A percentile compares a stretch with the other conserved stretches of the same genome.
Evolutionary conservation across 2,797 vertebrate genomes (phyloP).

Genomic region (Propithecus deckenii): DNA sequence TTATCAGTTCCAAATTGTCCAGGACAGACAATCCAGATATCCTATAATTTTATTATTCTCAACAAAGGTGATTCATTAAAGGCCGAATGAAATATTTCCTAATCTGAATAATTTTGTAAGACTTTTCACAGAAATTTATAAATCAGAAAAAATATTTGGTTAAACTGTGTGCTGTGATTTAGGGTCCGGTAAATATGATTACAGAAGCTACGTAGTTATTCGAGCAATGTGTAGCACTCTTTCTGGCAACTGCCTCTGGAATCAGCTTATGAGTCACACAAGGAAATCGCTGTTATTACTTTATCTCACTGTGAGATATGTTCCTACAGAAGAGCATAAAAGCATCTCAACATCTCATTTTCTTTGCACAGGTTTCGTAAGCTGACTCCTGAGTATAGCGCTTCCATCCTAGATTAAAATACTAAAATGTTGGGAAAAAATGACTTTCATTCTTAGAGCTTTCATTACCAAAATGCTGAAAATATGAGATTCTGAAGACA

Average conservation of each 20-base stretch:
- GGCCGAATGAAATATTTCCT: background rate
- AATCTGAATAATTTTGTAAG: conserved; percentile 19
- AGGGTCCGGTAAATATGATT: background rate
- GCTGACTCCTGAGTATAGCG: background rate
- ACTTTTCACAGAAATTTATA: conserved; percentile 26
- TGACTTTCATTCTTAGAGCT: background rate
- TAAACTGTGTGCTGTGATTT: conserved; percentile 17
- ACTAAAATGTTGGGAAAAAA: conserved; percentile 37
- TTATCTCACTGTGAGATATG: conserved; percentile 52
- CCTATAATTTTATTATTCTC: conserved; percentile 12
- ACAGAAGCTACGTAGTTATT: conserved; percentile 8
- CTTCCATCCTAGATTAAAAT: conserved; percentile 44
- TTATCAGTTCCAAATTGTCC: conserved; percentile 14
- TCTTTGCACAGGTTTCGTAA: conserved; percentile 33
- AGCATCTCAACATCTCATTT: conserved; percentile 45
- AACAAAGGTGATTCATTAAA: conserved; percentile 26
- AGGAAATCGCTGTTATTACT: conserved; percentile 60
- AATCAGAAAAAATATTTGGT: background rate
- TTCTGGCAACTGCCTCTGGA: conserved; percentile 29
- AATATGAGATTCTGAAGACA: conserved; percentile 5
- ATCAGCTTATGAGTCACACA: conserved; percentile 59
- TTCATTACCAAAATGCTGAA: conserved; percentile 48
- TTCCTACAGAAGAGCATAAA: conserved; percentile 41
- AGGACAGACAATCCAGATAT: background rate
- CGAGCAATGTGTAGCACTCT: background rate